Conservation (phyloP, 2,888 invertebrate species). For the Tetrapedia diversipes region DNA sequence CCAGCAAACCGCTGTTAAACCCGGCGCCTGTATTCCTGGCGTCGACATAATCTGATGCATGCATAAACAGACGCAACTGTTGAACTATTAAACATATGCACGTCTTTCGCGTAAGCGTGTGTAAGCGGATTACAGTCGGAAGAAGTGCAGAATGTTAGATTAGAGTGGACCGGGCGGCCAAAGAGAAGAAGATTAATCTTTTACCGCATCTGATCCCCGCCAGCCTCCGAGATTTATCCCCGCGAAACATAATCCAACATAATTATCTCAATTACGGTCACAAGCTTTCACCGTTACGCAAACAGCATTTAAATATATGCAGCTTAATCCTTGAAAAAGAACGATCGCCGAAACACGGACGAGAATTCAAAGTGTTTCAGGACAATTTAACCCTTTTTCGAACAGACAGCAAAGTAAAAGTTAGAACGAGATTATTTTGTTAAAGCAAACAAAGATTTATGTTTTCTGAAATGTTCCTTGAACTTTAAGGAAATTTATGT, state of each 20-base stretch:
- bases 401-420: too few relatives aligned
- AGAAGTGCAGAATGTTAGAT: conserved; percentile 34
- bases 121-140: conserved; percentile 23
- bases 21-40: too few relatives aligned
- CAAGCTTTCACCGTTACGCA: background rate
- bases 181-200: conserved; percentile 21
- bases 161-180: background rate
- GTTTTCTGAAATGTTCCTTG: too few relatives aligned
- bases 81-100: conserved; percentile 3
- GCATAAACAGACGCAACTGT: background rate
- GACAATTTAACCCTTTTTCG: too few relatives aligned
- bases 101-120: background rate
- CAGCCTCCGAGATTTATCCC: background rate
- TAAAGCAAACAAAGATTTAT: too few relatives aligned
- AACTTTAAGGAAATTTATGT: too few relatives aligned
- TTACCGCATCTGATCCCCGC: background rate
- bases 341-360: too few relatives aligned
- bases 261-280: background rate
- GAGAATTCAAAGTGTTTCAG: too few relatives aligned
- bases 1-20: background rate
- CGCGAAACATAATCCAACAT: background rate
- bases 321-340: background rate
- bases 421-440: too few relatives aligned
- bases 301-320: background rate
- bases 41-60: background rate